Percentiles rank a stretch among this genome's conserved stretches.
Evolutionary conservation across 1,140 invertebrate genomes (phyloP).

Genomic region (Kradibia gibbosae): DNA sequence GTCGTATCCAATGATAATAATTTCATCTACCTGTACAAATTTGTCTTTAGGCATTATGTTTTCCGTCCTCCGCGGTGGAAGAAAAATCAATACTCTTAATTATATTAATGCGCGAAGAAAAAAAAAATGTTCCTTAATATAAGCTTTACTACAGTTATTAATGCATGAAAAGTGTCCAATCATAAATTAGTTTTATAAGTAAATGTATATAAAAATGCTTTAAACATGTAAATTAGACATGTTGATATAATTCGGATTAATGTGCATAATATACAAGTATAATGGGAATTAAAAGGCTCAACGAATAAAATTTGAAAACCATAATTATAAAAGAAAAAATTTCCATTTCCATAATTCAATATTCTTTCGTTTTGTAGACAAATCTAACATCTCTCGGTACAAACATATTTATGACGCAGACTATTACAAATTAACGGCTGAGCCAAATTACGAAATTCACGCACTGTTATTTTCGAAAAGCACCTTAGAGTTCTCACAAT

Average conservation of each 20-base stretch:
- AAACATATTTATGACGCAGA: slow-evolving; percentile 7
- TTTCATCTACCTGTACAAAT: no score
- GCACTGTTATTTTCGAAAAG: slow-evolving; percentile 26
- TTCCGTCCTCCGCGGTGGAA: no score
- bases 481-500: background rate
- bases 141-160: background rate
- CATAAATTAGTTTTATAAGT: background rate
- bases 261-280: background rate
- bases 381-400: background rate
- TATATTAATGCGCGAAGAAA: background rate
- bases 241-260: background rate
- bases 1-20: no score
- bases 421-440: slow-evolving; percentile 16
- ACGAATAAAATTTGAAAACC: background rate
- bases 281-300: background rate
- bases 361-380: background rate
- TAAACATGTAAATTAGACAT: background rate
- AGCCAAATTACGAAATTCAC: slow-evolving; percentile 18
- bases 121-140: background rate
- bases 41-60: no score
- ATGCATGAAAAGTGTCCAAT: background rate
- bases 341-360: background rate
- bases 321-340: slow-evolving; percentile 13
- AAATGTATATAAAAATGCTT: background rate
- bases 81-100: background rate